Base-by-base conservation (phyloP, 1,140 invertebrate species). In the Xylocopa sonorina region DNA sequence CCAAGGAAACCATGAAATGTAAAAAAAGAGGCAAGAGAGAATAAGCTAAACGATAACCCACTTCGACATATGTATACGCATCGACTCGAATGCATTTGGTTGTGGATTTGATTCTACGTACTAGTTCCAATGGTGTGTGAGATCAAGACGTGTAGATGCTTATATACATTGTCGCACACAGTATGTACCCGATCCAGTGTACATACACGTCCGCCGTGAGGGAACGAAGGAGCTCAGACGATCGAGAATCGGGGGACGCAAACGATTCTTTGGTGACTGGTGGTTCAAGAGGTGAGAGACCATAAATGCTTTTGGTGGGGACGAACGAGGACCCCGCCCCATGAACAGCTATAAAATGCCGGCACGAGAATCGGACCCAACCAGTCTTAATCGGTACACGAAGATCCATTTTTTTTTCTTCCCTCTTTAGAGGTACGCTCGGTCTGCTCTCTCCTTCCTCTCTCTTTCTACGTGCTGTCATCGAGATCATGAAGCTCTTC, bases 361-460 rank as follows among this genome's bases (percentile, higher is more conserved):
- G 87, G 51, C 41, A 87, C 82, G 81, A 86, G 87, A 85, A 89
- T 89, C 91, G 72, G 81, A 82, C 90, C 86, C 87, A 92, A 90
- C 90, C 92, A 93, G 92, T 92, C 91, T 88, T 88, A 88, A 89
- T 88, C 91, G 82, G 88, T 85, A 85, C 81, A 87, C 86, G 80
- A 83, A 87, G 88, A 69, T 82, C 46, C 32, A n/a, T n/a, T n/a
- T 82, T 78, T 68, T 85, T 83, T 85, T 57, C 66, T 75, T 29
- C 21, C 27, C 57, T 50, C 51, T 68, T 58, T 29, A 46, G 34
- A 53, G 46, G 60, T 27, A 63, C 57, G 16, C 38, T 34, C 48
- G 32, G 74, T 24, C 64, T 68, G 43, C 18, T 66, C 43, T 58
- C 51, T 66, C 43, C 46, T 38, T 74, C 62, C 43, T 76, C 38